Percentiles rank a stretch among this genome's conserved stretches.
Conservation (phyloP, 2,888 invertebrate species). For the Cheilosia urbana region DNA sequence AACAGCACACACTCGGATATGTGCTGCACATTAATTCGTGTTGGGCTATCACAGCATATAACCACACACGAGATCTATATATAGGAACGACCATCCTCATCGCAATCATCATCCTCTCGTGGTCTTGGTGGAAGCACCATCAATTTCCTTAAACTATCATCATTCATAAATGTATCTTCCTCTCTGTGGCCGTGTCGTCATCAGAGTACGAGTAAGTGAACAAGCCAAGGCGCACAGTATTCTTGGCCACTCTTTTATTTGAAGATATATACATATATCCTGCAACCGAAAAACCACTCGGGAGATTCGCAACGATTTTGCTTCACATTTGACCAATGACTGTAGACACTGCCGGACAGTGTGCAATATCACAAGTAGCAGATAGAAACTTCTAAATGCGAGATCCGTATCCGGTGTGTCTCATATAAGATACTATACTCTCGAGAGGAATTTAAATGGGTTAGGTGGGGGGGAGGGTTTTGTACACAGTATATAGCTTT, state of each 20-base stretch:
- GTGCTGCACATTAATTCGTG: slow-evolving; percentile 36
- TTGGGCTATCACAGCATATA: neutral
- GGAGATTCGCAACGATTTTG: slow-evolving; percentile 12
- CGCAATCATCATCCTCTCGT: slow-evolving; percentile 3
- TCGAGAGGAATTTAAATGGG: slow-evolving; percentile 1
- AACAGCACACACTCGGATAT: neutral
- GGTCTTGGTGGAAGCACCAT: slow-evolving; percentile 38
- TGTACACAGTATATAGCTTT: slow-evolving; percentile 7
- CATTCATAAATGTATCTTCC: slow-evolving; percentile 62
- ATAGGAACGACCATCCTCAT: slow-evolving; percentile 11
- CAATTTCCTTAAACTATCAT: slow-evolving; percentile 67
- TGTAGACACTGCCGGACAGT: slow-evolving; percentile 11
- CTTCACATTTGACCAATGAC: slow-evolving; percentile 50
- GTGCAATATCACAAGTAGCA: neutral
- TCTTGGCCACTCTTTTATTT: slow-evolving; percentile 20
- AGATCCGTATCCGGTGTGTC: slow-evolving; percentile 2
- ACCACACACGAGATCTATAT: neutral
- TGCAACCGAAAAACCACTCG: slow-evolving; percentile 19
- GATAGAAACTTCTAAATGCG: slow-evolving; percentile 16
- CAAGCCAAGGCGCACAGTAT: slow-evolving; percentile 27
- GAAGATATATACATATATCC: slow-evolving; percentile 18
- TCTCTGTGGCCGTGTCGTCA: slow-evolving; percentile 11
- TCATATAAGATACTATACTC: neutral
- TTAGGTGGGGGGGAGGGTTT: neutral
- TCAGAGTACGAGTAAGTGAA: slow-evolving; percentile 33